Conservation (phyloP, 2,113 vertebrate species). For the Mus pahari region DNA sequence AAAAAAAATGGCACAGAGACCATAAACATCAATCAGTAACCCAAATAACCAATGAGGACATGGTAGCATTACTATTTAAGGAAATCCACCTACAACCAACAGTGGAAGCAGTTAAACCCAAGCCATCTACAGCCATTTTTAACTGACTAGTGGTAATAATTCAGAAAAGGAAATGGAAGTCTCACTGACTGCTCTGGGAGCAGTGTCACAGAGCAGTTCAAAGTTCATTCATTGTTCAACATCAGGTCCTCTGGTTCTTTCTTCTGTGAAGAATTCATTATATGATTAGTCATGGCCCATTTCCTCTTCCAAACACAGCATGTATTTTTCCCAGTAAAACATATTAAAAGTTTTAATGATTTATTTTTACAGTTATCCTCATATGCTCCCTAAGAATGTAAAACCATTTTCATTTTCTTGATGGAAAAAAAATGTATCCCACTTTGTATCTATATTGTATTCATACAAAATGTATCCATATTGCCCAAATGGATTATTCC, state of each 20-base stretch:
- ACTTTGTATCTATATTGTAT: too few relatives aligned
- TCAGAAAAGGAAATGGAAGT: slow-evolving; percentile 44
- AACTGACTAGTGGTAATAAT: neutral
- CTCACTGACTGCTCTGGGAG: neutral
- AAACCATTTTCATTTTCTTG: slow-evolving; percentile 14
- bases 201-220: neutral
- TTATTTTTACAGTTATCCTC: neutral
- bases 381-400: slow-evolving; percentile 10
- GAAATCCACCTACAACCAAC: neutral
- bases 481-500: slow-evolving; percentile 6
- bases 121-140: neutral
- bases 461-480: too few relatives aligned
- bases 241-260: slow-evolving; percentile 34
- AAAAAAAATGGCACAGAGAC: neutral
- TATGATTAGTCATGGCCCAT: neutral
- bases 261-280: neutral
- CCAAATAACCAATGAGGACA: neutral
- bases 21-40: neutral
- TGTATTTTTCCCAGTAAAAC: slow-evolving; percentile 15
- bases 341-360: slow-evolving; percentile 15
- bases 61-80: neutral
- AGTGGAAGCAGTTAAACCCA: neutral
- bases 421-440: slow-evolving; percentile 16
- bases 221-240: neutral
- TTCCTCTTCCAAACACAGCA: neutral